Evolutionary conservation across 2,113 vertebrate species (phyloP), one percentile per base, ranked within the genome.

Genomic region (Seriola dumerili): DNA sequence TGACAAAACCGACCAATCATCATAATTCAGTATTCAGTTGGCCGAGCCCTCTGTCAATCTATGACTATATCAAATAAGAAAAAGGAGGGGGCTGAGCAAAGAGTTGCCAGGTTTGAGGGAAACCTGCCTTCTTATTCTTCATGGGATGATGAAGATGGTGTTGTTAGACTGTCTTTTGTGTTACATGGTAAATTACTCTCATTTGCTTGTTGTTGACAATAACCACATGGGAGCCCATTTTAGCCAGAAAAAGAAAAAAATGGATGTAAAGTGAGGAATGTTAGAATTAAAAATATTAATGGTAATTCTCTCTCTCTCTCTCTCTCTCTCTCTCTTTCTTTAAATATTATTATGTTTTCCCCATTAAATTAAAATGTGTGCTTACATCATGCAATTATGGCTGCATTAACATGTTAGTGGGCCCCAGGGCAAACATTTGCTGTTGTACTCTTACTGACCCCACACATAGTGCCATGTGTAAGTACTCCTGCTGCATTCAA

Each of bases 21-120:
- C 61, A 13, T 48, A 11, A 21, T 44, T 62, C 66, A 71, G 10
- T 1, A 0, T 48, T 32, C 69, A 29, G 32, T 86, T 88, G 85
- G 85, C n/a, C 61, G 38, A 62, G 40, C 16, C 68, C 12, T 63
- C 72, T 73, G 76, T 76, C 78, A 85, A 2, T 81, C 81, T 61
- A 8, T 0, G 7, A 3, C 2, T 14, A 38, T 34, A 69, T 38
- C 80, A 73, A 78, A 88, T 76, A 55, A 40, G 62, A 76, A 34
- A n/a, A 36, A 42, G 25, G 73, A 44, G 50, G 58, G 10, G 11
- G 61, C 12, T n/a, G 38, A 44, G 69, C 0, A 4, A 2, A 0
- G 14, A 69, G 83, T 83, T 89, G 87, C 87, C 87, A 88, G 29
- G 34, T 92, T 70, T 63, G 64, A 59, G 0, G 8, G 0, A 83